Percentiles rank a stretch among this genome's conserved stretches.
Conservation (phyloP, 2,113 vertebrate species). For the Mustela nigripes region DNA sequence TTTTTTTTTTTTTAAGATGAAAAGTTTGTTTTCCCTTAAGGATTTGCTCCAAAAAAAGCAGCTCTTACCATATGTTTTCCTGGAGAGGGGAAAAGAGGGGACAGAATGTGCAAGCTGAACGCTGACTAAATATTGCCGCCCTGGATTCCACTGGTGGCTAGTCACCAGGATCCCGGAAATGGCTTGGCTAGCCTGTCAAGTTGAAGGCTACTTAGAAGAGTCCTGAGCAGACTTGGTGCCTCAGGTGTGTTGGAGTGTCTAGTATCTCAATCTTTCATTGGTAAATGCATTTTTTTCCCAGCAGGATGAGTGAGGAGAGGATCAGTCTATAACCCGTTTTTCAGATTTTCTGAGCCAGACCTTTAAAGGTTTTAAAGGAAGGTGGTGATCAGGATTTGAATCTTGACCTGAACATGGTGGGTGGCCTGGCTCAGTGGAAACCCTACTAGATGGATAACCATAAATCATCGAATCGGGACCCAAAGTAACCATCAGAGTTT, state of each 20-base stretch:
- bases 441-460: neutral
- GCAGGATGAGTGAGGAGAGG: neutral
- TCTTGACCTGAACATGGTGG: neutral
- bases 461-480: neutral
- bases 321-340: neutral
- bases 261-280: neutral
- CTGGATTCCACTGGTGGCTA: neutral
- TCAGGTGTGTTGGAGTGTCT: neutral
- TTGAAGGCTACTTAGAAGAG: neutral
- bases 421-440: neutral
- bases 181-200: neutral
- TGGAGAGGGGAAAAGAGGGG: neutral
- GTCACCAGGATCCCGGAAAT: slow-evolving; percentile 20
- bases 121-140: neutral
- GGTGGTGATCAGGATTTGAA: neutral
- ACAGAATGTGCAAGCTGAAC: neutral
- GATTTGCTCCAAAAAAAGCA: slow-evolving; percentile 30
- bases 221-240: neutral
- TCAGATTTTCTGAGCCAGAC: neutral
- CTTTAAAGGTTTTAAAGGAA: neutral
- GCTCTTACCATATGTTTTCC: slow-evolving; percentile 53
- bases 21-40: slow-evolving; percentile 38
- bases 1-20: neutral
- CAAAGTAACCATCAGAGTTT: neutral
- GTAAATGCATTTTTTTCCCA: neutral